Evolutionary conservation across 2,888 invertebrate genomes (phyloP), one percentile per base, ranked within the genome.

Genomic region (Lycophotia porphyrea): DNA sequence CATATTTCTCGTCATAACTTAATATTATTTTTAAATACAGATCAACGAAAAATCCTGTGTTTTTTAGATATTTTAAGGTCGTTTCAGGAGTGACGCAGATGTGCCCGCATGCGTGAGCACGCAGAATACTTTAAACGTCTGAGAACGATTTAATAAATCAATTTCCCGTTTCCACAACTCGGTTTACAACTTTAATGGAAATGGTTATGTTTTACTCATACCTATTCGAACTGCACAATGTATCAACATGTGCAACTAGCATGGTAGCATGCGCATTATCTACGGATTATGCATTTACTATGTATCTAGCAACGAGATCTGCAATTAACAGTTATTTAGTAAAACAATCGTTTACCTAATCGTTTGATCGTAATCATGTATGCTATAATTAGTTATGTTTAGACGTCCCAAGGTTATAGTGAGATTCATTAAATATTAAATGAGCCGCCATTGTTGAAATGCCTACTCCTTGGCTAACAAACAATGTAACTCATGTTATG

Each of bases 371-470:
- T 68, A 47, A 69, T 69, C 58, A 66, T 71, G 64, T 75, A 61
- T n/a, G 73, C 63, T n/a, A 60, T 71, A 65, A 74, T 71, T 66
- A 80, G 60, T 82, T 74, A 70, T 68, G 65, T 76, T 74, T 71
- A 52, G 71, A 79, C 44, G 61, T 72, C 27, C 4, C 80, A 83
- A 80, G 84, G 88, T 49, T 44, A 61, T 21, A 47, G 44, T 71
- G 31, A 75, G 58, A 71, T 77, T 74, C 8, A 65, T 85, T 66
- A 60, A 72, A 75, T 75, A 83, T 44, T 61, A 74, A 77, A 75
- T 39, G 11, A 65, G 49, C 36, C 27, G 27, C 27, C 44, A 55
- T 71, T 67, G 68, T 86, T 80, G 65, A 68, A 74, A 88, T 88
- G 65, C 61, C 61, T 66, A 47, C 15, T 79, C 15, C 0, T 84